Evolutionary conservation across 2,113 vertebrate genomes (phyloP).

Genomic region (Nothoprocta pentlandii): DNA sequence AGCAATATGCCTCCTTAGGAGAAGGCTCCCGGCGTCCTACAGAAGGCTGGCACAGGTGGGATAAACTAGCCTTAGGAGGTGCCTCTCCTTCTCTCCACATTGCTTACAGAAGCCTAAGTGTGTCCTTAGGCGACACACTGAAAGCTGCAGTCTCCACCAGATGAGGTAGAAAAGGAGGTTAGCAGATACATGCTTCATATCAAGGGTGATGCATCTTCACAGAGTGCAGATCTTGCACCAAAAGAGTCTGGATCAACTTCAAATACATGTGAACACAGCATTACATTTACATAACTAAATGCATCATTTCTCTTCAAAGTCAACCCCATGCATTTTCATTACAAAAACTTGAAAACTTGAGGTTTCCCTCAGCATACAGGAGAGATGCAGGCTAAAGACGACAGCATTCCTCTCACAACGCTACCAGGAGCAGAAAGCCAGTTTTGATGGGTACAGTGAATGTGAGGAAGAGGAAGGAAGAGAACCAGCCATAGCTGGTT

Average conservation of each 20-base stretch:
- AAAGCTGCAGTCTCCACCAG: background rate
- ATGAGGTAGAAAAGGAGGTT: background rate
- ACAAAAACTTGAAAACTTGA: background rate
- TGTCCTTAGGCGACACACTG: background rate
- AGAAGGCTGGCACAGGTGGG: background rate
- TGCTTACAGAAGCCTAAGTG: background rate
- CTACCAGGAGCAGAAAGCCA: background rate
- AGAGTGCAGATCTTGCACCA: background rate
- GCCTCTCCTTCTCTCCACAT: background rate
- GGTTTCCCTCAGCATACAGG: background rate
- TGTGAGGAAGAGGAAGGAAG: rapidly evolving
- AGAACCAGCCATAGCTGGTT: background rate
- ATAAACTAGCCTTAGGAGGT: rapidly evolving
- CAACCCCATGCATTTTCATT: background rate
- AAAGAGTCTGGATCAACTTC: background rate
- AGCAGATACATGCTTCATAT: background rate
- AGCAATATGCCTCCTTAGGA: background rate
- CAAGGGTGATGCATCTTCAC: background rate
- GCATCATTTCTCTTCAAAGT: background rate
- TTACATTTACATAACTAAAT: background rate
- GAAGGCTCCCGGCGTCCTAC: background rate
- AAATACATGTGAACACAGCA: background rate
- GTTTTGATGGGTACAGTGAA: background rate
- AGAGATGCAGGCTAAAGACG: background rate
- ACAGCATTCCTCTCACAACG: background rate